Evolutionary conservation across 2,888 invertebrate genomes (phyloP), one percentile per base, ranked within the genome.

Genomic region (Liodrosophila aerea): DNA sequence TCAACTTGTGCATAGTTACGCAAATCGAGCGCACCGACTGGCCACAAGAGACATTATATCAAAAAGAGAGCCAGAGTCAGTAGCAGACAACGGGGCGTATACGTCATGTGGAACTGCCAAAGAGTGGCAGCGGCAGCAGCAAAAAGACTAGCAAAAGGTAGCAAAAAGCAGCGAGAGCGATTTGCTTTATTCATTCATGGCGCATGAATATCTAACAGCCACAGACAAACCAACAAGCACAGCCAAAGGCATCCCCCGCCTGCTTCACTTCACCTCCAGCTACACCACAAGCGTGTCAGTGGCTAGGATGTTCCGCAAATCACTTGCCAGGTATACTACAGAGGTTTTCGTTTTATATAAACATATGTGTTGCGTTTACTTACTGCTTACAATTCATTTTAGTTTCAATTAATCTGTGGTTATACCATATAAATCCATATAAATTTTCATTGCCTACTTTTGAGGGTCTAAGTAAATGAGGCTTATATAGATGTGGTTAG

Each of bases 131-230:
- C 22, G 22, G 51, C 75, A 67, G 44, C 39, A 49, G 22, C 15
- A 33, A 16, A 40, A 29, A 29, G 9, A 37, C 15, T 4, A 37
- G 9, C 15, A 51, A 67, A 60, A 71, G 71, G 67, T 60, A 63
- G 54, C 7, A 12, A 41, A 46, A 67, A 61, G 37, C 59, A 37
- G 30, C 49, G 37, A 64, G 39, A 68, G 64, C 71, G 59, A 57
- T 41, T 57, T 46, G 43, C 71, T 85, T 82, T 80, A 85, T 67
- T 85, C 85, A 82, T 82, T 85, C 76, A 85, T 82, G 49, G 37
- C 64, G 36, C 66, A 76, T 76, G 74, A 69, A 74, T 74, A 65
- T 72, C 72, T 75, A 72, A 75, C 29, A 53, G 15, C 40, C 51
- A 60, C 56, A 63, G 22, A 22, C 18, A 41, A 45, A 46, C 40